Evolutionary conservation across 2,113 vertebrate species (phyloP), one percentile per base, ranked within the genome.

Genomic region (Coracopsis vasa): DNA sequence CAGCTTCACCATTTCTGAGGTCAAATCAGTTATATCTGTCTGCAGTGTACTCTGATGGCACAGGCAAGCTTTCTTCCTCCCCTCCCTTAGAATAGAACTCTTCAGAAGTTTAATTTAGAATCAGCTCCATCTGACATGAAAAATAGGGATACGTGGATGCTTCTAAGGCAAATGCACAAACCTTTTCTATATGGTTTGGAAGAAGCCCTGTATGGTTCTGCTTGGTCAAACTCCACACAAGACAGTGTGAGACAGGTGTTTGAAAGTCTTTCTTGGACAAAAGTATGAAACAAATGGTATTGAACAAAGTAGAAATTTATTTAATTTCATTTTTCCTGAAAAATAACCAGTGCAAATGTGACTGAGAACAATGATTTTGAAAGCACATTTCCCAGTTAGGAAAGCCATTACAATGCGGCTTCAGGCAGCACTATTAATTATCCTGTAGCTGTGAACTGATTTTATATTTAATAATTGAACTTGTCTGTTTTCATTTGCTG

Each of bases 41-140:
- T 85, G 78, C 1, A 10, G 20, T 71, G 25, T 61, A 88, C 66
- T 66, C 41, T 78, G 88, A 78, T 92, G 80, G 50, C 45, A 94
- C 48, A 88, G 74, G 24, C 35, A 48, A 35, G 33, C 58, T 82
- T 60, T 50, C 15, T 37, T 66, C 58, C 53, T 65, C 47, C 31
- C 13, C 24, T 73, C 25, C 41, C 54, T 83, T 56, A 33, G 44
- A 88, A 75, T 3, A 88, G 56, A 79, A 90, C 51, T 3, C 51
- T 61, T 88, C 80, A 58, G 42, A 65, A 42, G 53, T 83, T 92
- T 83, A 86, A 83, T 80, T 93, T 86, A 93, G 88, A 80, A 58
- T 66, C 20, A 3, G 53, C 72, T 80, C 75, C 41, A 25, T 70
- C 64, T 92, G 88, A 80, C 35, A 13, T 13, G 75, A 45, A 31